phyloP scores from a whole-genome alignment of 1,140 invertebrate species.

The Cydia amplana region DNA sequence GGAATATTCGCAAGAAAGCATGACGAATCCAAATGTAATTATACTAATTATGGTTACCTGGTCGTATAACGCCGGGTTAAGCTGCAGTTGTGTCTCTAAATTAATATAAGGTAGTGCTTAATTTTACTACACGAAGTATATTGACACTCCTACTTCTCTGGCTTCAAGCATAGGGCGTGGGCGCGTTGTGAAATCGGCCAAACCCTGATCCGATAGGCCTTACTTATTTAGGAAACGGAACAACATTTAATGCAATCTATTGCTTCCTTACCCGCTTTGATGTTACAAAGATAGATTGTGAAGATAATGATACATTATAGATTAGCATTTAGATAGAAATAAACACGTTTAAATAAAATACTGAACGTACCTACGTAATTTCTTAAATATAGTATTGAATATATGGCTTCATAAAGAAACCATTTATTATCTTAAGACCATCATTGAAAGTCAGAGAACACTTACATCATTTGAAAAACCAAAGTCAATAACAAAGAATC shows the following conservation, averaged over 20 bases:
- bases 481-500: not conserved
- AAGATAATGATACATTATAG: not conserved
- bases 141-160: not conserved
- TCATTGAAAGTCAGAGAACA: no score
- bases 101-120: not conserved
- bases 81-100: no score
- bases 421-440: no score
- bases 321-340: not conserved
- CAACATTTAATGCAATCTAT: slow-evolving; percentile 16
- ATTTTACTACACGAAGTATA: not conserved
- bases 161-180: slow-evolving; percentile 10
- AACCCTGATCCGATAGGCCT: slow-evolving; percentile 25
- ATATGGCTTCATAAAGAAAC: no score
- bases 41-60: not conserved
- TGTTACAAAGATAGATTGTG: slow-evolving; percentile 18
- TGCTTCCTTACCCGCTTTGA: slow-evolving; percentile 1
- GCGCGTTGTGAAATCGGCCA: slow-evolving; percentile 27
- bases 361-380: not conserved
- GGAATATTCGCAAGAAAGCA: no score
- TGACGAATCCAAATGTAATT: no score
- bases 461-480: no score
- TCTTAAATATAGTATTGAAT: no score
- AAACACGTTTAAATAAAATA: not conserved
- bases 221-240: slow-evolving; percentile 22
- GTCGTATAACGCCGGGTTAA: not conserved